Base-by-base conservation (phyloP, 2,888 invertebrate genomes). In the Drosophila flavopinicola region DNA sequence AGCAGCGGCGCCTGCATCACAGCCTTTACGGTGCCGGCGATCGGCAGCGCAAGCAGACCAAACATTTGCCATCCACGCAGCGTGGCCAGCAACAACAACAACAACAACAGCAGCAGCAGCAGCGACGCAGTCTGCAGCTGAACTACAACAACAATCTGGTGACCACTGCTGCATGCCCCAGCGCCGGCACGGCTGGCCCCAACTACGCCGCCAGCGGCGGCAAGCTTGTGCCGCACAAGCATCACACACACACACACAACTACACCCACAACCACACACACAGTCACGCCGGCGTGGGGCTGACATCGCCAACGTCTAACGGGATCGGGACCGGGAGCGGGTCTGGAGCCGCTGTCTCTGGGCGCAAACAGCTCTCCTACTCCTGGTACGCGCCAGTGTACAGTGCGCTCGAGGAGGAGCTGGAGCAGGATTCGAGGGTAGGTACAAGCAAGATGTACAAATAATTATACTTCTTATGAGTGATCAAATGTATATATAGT, bases 371-470 rank as follows among this genome's bases (percentile, higher is more conserved):
- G 66, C 88, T 90, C 76, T 89, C 91, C 82, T 90, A 91, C 89
- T 91, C 91, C 49, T 91, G 91, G 91, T 91, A 91, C 90, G 91
- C 90, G 73, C 91, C 91, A 29, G 90, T 91, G 37, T 91, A 91
- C 52, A 91, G 90, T 84, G 91, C 91, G 57, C 90, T 91, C 71
- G 90, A 91, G 88, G 91, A 91, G 88, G 91, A 91, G 88, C 88
- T 90, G 75, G 91, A 91, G 84, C 91, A 91, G 75, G 90, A 91
- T 79, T 91, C 90, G 78, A 88, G 89, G 88, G 91, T 91, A 66
- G 88, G 38, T 7, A 6, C 20, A 4, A 20, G 2, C 20, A 20
- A 3, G 2, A 20, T 3, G 20, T 20, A n/a, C n/a, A n/a, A n/a
- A n/a, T n/a, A n/a, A n/a, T n/a, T n/a, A n/a, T n/a, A n/a, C n/a